These are phyloP conservation scores for Stratiomys singularior DNA, from an alignment of 2,888 invertebrate genomes.

Conservation along the genomic window DNA sequence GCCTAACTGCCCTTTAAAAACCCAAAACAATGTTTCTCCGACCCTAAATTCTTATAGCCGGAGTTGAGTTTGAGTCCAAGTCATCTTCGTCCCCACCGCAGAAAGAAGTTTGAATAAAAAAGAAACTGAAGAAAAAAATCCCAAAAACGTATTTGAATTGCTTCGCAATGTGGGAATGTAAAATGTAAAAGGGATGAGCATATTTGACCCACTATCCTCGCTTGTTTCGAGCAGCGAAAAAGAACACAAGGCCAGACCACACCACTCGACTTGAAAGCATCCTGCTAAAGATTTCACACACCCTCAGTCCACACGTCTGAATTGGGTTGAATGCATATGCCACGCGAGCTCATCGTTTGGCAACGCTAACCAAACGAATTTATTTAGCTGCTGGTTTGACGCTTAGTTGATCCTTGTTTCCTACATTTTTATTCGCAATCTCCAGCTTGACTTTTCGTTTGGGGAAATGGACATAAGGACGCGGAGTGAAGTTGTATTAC, in stretches of 20 bases:
- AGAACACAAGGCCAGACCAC: not conserved
- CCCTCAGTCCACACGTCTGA: not conserved
- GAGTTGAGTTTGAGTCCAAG: not conserved
- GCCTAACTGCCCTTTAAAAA: conserved; percentile 67
- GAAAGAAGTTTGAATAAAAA: no score
- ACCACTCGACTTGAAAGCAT: not conserved
- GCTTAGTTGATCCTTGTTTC: not conserved
- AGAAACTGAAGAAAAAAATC: not conserved
- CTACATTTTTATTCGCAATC: not conserved
- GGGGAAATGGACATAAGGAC: not conserved
- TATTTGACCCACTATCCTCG: not conserved
- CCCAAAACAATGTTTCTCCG: conserved; percentile 64
- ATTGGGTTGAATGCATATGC: not conserved
- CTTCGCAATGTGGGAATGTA: not conserved
- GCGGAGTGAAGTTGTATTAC: not conserved
- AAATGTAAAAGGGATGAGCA: not conserved
- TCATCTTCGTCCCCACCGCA: not conserved
- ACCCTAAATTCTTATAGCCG: not conserved
- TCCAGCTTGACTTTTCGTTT: conserved; percentile 11
- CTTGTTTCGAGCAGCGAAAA: not conserved
- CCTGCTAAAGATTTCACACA: not conserved
- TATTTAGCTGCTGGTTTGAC: not conserved
- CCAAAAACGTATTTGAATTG: conserved; percentile 19
- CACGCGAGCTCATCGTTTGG: not conserved
- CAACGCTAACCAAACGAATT: not conserved